These are phyloP conservation scores for Venusia cambrica DNA, from an alignment of 2,888 invertebrate genomes.

Conservation along the genomic window DNA sequence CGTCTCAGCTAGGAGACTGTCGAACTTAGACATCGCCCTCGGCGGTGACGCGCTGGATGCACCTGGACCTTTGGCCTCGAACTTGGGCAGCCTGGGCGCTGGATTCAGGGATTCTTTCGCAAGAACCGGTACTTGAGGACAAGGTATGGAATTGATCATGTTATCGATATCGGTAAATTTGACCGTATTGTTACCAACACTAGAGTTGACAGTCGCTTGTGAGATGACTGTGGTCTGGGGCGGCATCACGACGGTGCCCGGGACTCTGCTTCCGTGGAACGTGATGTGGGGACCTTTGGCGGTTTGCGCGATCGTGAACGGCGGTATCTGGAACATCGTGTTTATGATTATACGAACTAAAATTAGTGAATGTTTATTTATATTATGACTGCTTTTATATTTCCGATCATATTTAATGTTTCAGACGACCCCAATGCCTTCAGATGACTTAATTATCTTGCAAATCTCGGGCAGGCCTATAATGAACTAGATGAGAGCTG, in stretches of 20 bases:
- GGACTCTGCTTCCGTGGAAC: slow-evolving; percentile 59
- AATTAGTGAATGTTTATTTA: too few species aligned
- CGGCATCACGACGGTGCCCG: slow-evolving; percentile 68
- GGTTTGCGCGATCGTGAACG: slow-evolving; percentile 57
- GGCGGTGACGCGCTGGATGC: slow-evolving; percentile 1
- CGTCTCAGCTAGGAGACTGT: slow-evolving; percentile 56
- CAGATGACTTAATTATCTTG: too few species aligned
- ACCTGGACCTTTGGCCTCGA: slow-evolving; percentile 25
- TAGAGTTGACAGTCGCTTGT: slow-evolving; percentile 52
- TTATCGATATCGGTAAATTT: slow-evolving; percentile 65
- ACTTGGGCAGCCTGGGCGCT: too few species aligned
- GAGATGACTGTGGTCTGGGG: slow-evolving; percentile 70
- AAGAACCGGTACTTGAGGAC: slow-evolving; percentile 50
- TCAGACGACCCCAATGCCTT: too few species aligned
- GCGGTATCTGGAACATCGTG: slow-evolving; percentile 36
- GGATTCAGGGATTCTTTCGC: too few species aligned
- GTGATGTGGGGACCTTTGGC: slow-evolving; percentile 65
- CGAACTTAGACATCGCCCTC: slow-evolving; percentile 49
- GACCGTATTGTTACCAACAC: slow-evolving; percentile 41
- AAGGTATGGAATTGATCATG: slow-evolving; percentile 55
- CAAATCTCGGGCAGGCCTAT: too few species aligned
- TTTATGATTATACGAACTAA: too few species aligned
- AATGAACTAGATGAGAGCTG: too few species aligned
- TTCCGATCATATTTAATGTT: too few species aligned
- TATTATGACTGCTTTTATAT: too few species aligned